phyloP scores from a whole-genome alignment of 2,888 invertebrate genomes.

The Drosophila meridionalis region DNA sequence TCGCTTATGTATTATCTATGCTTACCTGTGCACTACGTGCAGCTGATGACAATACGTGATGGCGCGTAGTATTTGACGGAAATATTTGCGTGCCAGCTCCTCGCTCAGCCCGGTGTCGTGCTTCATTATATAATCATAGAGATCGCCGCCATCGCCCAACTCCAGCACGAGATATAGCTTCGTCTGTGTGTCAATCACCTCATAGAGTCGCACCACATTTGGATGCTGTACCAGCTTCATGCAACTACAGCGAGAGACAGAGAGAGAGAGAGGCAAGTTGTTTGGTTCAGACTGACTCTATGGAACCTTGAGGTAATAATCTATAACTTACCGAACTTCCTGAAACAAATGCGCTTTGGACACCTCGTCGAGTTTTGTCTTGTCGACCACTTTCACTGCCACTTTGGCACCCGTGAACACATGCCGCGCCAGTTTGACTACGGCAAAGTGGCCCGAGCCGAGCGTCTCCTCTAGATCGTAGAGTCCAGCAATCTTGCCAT shows the following conservation, averaged over 20 bases:
- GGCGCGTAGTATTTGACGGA: conserved; percentile 98
- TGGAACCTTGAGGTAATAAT: conserved; percentile 11
- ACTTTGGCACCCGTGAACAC: conserved; percentile 99
- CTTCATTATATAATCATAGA: conserved; percentile 99
- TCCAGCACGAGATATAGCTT: conserved; percentile 98
- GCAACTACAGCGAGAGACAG: conserved; percentile 87
- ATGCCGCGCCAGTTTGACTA: conserved; percentile 98
- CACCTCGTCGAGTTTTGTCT: conserved; percentile 98
- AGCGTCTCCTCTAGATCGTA: conserved; percentile 99
- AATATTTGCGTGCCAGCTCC: conserved; percentile 94
- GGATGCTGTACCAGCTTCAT: conserved; percentile 99
- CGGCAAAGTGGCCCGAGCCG: conserved; percentile 99
- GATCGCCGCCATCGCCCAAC: conserved; percentile 98
- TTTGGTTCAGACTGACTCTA: not conserved
- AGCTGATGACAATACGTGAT: conserved; percentile 98
- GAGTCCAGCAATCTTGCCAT: conserved; percentile 96
- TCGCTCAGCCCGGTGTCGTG: conserved; percentile 95
- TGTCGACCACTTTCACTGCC: conserved; percentile 99
- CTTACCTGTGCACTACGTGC: conserved; percentile 87
- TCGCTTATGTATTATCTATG: conserved; percentile 19
- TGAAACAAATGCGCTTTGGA: conserved; percentile 98
- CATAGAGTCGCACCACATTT: conserved; percentile 98
- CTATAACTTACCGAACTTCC: conserved; percentile 89
- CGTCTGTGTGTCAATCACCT: conserved; percentile 99
- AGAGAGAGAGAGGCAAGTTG: not conserved